Evolutionary conservation across 2,113 vertebrate species (phyloP).

Genomic region (Heptranchias perlo): DNA sequence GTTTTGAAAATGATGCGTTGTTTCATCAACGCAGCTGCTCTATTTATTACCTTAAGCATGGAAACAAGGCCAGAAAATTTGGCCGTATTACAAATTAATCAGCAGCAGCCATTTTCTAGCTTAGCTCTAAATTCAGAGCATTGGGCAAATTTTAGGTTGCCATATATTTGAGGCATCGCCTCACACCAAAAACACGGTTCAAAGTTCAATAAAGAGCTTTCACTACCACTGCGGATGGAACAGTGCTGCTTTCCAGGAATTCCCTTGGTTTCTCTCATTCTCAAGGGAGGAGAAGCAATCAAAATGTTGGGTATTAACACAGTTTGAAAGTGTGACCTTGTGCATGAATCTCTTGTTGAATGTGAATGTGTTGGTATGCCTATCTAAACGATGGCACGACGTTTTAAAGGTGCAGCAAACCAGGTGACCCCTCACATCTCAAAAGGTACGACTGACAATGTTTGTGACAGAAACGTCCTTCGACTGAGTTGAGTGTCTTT

Average conservation of each 20-base stretch:
- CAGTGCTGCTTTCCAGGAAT: background rate
- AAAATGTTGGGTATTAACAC: background rate
- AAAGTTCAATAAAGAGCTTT: background rate
- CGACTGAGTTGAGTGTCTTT: too few species aligned
- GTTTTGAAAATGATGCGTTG: background rate
- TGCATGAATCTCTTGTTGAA: background rate
- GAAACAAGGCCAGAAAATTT: conserved; percentile 1
- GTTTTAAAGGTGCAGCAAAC: background rate
- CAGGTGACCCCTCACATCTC: too few species aligned
- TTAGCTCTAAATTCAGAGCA: background rate
- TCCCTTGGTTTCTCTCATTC: background rate
- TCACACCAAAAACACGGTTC: background rate
- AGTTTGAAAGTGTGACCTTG: background rate
- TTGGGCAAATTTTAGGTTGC: background rate
- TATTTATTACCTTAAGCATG: background rate
- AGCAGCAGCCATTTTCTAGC: background rate
- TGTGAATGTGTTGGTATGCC: background rate
- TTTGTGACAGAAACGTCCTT: background rate
- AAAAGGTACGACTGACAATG: background rate
- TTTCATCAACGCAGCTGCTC: conserved; percentile 12
- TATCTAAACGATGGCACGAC: background rate
- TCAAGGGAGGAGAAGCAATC: background rate
- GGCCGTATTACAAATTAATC: background rate
- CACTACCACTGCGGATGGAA: background rate
- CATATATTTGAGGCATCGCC: background rate